Base-by-base conservation (phyloP, 2,888 invertebrate genomes). In the Oligia latruncula region DNA sequence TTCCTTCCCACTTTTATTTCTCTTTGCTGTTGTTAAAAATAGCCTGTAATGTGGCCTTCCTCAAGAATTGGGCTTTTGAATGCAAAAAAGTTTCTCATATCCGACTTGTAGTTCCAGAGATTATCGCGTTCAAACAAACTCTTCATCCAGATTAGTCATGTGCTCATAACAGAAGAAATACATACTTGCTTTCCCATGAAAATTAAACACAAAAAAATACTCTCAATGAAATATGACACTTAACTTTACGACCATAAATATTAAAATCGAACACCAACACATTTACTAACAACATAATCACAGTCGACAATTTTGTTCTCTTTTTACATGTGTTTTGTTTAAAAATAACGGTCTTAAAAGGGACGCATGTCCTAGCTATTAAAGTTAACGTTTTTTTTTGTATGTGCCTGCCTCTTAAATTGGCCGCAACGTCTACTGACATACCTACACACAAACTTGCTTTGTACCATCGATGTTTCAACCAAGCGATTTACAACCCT, bases 361-460 rank as follows among this genome's bases (percentile, higher is more conserved):
- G 79, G 85, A 82, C 80, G 74, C 75, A 85, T 85, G 90, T 90
- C 91, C 90, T 90, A 93, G 90, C 93, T 91, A 95, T 95, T 94
- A 94, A 94, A 90, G 84, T 87, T 84, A 85, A n/a, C 9, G 1
- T 86, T 88, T 88, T 15, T 90, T 91, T 94, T 95, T 88, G 77
- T 87, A 87, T 73, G 75, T 86, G 84, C 88, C 89, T 85, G 94
- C 90, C 90, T 90, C 92, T 93, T 93, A 95, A 95, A 96, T 96
- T 95, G 94, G 91, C 93, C 93, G 92, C 86, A 93, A 94, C 94
- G 91, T 92, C 92, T 91, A 87, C 89, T 90, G 92, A 92, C 93
- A 90, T 86, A 80, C n/a, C n/a, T n/a, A n/a, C 73, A 70, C 5
- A 87, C 84, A 78, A 84, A 84, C 71, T 83, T 81, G 74, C 66